A percentile compares a stretch with the other conserved stretches of the same genome.
Evolutionary conservation across 2,113 vertebrate genomes (phyloP).

Genomic region (Astatotilapia flaviijosephi): DNA sequence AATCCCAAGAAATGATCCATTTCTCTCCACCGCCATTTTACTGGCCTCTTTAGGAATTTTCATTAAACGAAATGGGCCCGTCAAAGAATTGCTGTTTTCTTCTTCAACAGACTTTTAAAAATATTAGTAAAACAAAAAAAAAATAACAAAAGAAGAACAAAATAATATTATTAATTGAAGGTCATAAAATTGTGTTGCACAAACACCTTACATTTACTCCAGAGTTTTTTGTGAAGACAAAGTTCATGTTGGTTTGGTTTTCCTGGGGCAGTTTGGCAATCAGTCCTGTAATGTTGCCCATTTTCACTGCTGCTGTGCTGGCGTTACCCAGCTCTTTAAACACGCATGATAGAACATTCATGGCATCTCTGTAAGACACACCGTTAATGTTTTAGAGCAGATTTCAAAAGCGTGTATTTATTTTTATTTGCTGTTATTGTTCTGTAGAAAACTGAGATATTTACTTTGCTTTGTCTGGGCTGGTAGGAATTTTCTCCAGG

Average conservation of each 20-base stretch:
- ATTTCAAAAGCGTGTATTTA: neutral
- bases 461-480: neutral
- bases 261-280: neutral
- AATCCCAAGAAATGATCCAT: neutral
- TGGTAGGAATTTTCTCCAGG: fast-evolving
- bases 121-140: neutral
- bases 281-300: neutral
- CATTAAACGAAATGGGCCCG: fast-evolving
- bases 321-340: fast-evolving
- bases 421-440: neutral
- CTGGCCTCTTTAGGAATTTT: constrained; percentile 21
- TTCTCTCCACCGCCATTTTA: neutral
- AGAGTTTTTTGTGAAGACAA: neutral
- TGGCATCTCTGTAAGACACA: neutral
- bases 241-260: neutral
- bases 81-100: fast-evolving
- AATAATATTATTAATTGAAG: neutral
- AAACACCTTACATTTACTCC: neutral
- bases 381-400: neutral
- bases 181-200: neutral
- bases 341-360: neutral
- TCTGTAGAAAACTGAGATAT: neutral
- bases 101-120: neutral
- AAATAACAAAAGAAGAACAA: neutral
- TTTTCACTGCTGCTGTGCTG: neutral